A percentile compares a stretch with the other conserved stretches of the same genome.
Conservation (phyloP, 1,140 invertebrate species). For the Amyelois transitella region DNA sequence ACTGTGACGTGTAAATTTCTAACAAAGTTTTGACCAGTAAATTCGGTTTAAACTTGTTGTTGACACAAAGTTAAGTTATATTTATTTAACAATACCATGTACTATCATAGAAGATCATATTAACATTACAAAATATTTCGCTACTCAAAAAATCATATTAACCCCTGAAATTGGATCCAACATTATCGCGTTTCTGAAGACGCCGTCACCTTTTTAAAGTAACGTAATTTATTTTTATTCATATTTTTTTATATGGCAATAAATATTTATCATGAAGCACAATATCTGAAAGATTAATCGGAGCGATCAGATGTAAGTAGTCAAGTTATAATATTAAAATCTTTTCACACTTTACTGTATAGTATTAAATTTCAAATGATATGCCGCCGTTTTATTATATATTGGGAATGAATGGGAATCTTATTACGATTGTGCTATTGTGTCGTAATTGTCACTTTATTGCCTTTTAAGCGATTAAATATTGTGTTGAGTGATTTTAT, state of each 20-base stretch:
- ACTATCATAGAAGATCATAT: too few species aligned
- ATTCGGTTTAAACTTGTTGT: too few species aligned
- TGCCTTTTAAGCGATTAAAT: slow-evolving; percentile 10
- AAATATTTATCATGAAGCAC: background rate
- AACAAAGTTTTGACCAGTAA: too few species aligned
- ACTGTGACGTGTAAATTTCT: too few species aligned
- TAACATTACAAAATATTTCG: too few species aligned
- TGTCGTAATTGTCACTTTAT: slow-evolving; percentile 13
- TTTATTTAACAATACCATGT: too few species aligned
- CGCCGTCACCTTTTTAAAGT: background rate
- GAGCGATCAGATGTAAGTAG: background rate
- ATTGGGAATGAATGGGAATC: slow-evolving; percentile 7
- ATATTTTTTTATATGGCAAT: background rate
- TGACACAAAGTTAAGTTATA: too few species aligned
- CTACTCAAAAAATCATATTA: too few species aligned
- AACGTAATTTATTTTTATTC: background rate
- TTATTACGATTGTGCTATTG: slow-evolving; percentile 10
- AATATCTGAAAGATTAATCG: background rate
- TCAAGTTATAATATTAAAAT: background rate
- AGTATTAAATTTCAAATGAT: slow-evolving; percentile 14
- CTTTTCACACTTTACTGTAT: slow-evolving; percentile 12
- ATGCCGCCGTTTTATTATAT: slow-evolving; percentile 2
- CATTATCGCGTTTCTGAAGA: background rate
- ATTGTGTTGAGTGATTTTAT: slow-evolving; percentile 18
- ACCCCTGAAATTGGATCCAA: background rate